Base-by-base conservation (phyloP, 2,113 vertebrate genomes). In the Agelaius tricolor region DNA sequence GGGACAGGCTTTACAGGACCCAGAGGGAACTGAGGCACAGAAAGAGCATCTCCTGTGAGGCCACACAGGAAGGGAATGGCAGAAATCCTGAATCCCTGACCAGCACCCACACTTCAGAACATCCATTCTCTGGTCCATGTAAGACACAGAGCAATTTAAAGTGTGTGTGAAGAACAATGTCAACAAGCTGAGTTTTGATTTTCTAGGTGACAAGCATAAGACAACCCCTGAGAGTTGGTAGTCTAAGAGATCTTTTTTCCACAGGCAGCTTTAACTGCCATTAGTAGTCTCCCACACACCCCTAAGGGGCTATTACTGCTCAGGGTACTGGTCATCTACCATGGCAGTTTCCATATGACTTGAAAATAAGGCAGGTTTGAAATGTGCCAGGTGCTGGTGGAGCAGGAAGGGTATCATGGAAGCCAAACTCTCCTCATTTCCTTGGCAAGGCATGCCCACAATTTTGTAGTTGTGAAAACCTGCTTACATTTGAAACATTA, bases 51-150 rank as follows among this genome's bases (percentile, higher is more conserved):
- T 87, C 63, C 76, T 71, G 43, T 10, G 30, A 84, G 57, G 57
- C 33, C 55, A 63, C 52, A 59, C 0, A 1, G 47, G 55, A 96
- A 58, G 27, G 43, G 35, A 87, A 55, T 14, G 43, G 47, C 61
- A 86, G 41, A 84, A 67, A 57, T 84, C 44, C 88, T 49, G 19
- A 92, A 76, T 31, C 33, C 47, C 68, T 21, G 26, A 80, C 83
- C 87, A 88, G 92, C 90, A 95, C 68, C 72, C 26, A 67, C 43
- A n/a, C 23, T 65, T 95, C n/a, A 80, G 65, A 93, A 43, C 31
- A 81, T 51, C 61, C 41, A 54, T 58, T 23, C 33, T 92, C 52
- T 66, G 35, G 55, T 76, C 76, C 79, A 86, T 6, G 2, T 8
- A 37, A 74, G 61, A 87, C 65, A 79, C 52, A 89, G n/a, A 66